Conservation (phyloP, 53 echinoderm and acorn worm genomes). For the Echinarachnius parma region DNA sequence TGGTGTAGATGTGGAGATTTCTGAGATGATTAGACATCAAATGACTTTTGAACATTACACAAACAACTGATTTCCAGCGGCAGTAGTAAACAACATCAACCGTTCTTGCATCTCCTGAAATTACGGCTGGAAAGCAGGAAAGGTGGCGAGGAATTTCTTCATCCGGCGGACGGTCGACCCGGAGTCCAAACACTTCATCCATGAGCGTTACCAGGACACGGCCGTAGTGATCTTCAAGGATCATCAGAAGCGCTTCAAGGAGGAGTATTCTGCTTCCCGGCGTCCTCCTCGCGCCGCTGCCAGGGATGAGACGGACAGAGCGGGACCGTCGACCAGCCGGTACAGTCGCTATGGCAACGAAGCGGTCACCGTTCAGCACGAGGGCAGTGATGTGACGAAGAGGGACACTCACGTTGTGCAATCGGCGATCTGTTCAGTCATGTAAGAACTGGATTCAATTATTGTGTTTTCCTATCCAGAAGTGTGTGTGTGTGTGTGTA, state of each 20-base stretch:
- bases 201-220: slow-evolving; percentile 47
- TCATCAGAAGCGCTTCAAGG: slow-evolving; percentile 35
- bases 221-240: slow-evolving; percentile 49
- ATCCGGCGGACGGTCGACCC: slow-evolving; percentile 33
- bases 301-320: slow-evolving; percentile 13
- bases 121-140: slow-evolving; percentile 34
- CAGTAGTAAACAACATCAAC: too few relatives aligned
- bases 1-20: too few relatives aligned
- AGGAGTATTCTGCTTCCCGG: slow-evolving; percentile 12
- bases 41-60: too few relatives aligned
- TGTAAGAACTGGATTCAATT: too few relatives aligned
- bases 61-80: too few relatives aligned
- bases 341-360: slow-evolving; percentile 41
- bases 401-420: slow-evolving; percentile 31
- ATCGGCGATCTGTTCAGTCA: slow-evolving; percentile 23
- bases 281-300: neutral
- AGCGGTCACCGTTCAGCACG: neutral
- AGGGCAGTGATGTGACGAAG: slow-evolving; percentile 11
- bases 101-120: too few relatives aligned
- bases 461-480: too few relatives aligned
- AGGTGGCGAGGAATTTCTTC: slow-evolving; percentile 20
- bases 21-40: too few relatives aligned
- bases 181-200: slow-evolving; percentile 46
- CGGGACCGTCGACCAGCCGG: neutral
- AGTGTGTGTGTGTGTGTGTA: too few relatives aligned